Conservation (phyloP, 2,113 vertebrate species). For the Bufo bufo region DNA sequence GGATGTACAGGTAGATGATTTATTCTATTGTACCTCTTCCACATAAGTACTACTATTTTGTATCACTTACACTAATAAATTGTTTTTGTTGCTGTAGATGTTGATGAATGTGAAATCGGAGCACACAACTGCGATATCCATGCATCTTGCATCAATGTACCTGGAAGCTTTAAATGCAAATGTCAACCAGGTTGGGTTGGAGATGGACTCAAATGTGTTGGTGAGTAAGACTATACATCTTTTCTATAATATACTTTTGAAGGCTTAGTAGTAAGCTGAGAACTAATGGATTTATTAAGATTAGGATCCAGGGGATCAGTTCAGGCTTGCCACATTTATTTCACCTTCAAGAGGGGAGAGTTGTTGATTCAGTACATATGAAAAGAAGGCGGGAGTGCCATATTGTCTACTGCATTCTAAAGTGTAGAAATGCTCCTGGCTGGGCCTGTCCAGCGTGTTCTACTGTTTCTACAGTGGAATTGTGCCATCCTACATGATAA, state of each 20-base stretch:
- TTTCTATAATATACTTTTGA: neutral
- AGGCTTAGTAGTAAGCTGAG: neutral
- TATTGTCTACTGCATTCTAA: neutral
- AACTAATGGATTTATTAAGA: neutral
- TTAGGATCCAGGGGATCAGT: neutral
- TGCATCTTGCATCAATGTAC: slow-evolving; percentile 87
- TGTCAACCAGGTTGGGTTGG: slow-evolving; percentile 89
- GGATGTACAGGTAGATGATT: slow-evolving; percentile 84
- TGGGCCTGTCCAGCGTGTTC: neutral
- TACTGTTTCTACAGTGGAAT: neutral
- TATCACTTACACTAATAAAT: neutral
- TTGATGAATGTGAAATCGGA: slow-evolving; percentile 89
- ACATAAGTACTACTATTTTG: neutral
- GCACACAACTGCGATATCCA: slow-evolving; percentile 90
- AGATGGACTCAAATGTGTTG: slow-evolving; percentile 86
- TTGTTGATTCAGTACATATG: neutral
- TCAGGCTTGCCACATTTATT: neutral
- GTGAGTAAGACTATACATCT: slow-evolving; percentile 72
- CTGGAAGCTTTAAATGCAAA: slow-evolving; percentile 91
- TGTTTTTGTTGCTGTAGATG: slow-evolving; percentile 71
- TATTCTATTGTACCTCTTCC: neutral
- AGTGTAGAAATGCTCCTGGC: neutral
- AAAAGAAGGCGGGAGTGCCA: neutral
- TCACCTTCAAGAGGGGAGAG: neutral
- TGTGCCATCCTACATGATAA: neutral